These are phyloP conservation scores for Drosophila ohnishii DNA, from an alignment of 1,140 invertebrate genomes.

Conservation along the genomic window DNA sequence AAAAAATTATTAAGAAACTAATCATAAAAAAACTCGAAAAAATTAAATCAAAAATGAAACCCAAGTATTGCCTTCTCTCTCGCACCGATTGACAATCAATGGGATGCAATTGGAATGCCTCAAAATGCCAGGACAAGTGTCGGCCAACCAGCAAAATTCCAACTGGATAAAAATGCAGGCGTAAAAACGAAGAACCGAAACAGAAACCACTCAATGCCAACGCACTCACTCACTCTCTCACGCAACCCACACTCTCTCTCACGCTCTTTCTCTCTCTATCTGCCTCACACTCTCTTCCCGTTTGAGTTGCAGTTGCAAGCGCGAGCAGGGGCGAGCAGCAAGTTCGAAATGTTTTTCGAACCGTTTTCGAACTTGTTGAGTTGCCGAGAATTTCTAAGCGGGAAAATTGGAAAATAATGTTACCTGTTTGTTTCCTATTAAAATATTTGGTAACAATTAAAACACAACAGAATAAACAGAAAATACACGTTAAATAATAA, in stretches of 20 bases:
- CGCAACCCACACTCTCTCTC: not conserved
- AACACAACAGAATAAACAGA: accelerated
- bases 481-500: not conserved
- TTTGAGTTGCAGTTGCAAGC: constrained; percentile 70
- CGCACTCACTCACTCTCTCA: constrained; percentile 10
- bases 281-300: constrained; percentile 5
- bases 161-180: constrained; percentile 21
- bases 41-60: not conserved
- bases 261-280: not conserved
- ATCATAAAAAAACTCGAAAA: not conserved
- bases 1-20: not conserved
- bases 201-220: constrained; percentile 23
- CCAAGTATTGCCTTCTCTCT: not conserved
- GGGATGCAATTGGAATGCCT: constrained; percentile 4
- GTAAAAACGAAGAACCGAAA: constrained; percentile 1
- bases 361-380: constrained; percentile 44
- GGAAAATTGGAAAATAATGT: not conserved
- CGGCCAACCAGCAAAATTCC: constrained; percentile 30
- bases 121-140: constrained; percentile 44
- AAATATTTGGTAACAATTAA: not conserved
- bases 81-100: constrained; percentile 13
- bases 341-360: constrained; percentile 63
- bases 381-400: not conserved
- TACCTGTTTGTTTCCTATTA: not conserved
- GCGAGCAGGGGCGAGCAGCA: constrained; percentile 49